A percentile compares a stretch with the other conserved stretches of the same genome.
These are phyloP conservation scores for Thera britannica DNA, from an alignment of 2,888 invertebrate genomes.

Conservation along the genomic window DNA sequence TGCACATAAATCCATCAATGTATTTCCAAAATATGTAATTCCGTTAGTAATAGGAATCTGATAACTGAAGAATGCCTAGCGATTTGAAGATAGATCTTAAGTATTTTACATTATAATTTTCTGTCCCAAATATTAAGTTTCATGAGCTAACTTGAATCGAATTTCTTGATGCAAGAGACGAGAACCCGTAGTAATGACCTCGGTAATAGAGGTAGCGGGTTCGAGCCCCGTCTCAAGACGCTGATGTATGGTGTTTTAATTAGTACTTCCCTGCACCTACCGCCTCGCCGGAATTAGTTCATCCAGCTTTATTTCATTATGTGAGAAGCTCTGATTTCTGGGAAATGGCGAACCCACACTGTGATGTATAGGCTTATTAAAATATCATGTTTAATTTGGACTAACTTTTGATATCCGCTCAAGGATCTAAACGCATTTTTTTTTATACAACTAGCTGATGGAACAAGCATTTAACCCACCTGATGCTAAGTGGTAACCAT, in stretches of 20 bases:
- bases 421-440: no score
- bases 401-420: no score
- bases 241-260: conserved; percentile 82
- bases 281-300: conserved; percentile 33
- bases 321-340: conserved; percentile 4
- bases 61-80: no score
- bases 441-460: no score
- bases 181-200: conserved; percentile 46
- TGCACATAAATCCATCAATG: no score
- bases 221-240: conserved; percentile 50
- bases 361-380: background rate
- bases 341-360: background rate
- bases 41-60: no score
- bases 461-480: no score
- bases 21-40: no score
- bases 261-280: conserved; percentile 68
- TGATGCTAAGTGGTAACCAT: no score
- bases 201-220: conserved; percentile 59
- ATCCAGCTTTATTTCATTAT: conserved; percentile 22
- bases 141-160: background rate
- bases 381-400: background rate
- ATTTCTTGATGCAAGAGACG: background rate
- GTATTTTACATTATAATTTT: no score
- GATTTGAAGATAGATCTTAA: no score
- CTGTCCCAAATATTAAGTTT: background rate